Evolutionary conservation across 2,797 vertebrate genomes (phyloP), one percentile per base, ranked within the genome.

Genomic region (Ptychadena robeensis): DNA sequence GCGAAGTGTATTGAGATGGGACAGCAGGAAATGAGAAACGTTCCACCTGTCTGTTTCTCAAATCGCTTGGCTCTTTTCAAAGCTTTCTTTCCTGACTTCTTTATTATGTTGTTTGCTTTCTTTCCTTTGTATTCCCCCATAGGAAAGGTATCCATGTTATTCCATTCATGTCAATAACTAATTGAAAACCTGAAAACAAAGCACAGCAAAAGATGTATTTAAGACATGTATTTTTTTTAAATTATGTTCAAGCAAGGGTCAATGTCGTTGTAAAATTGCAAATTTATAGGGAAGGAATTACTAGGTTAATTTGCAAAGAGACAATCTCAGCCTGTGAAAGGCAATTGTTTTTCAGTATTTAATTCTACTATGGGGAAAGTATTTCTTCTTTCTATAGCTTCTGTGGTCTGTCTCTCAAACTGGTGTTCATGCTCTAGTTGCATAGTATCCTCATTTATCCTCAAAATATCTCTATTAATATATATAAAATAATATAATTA

Each of bases 151-250:
- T 92, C 87, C 83, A 86, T 85, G 85, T 80, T 91, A 88, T 88
- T 90, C 92, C 87, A 88, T 87, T 89, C 83, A 90, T 59, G 88
- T 91, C 90, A 92, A 92, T 91, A 91, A 90, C 87, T 87, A 83
- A 87, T 89, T 91, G 88, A 90, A 89, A 91, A 82, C 67, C 82
- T 67, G 7, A 87, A 87, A 88, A 85, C 37, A 44, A 87, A 89
- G 73, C 53, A 85, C 79, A 86, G 83, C 81, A 76, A 81, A 82
- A 70, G 75, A 82, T 67, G 44, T 59, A 68, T 82, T 85, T 86
- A 85, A 86, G 0, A 0, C 89, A 89, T 90, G 88, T 88, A 87
- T 88, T 89, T 86, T 86, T 81, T 88, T 86, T 88, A 85, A 86
- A 65, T n/a, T n/a, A 80, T 85, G 89, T 88, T 89, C 89, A 85